Evolutionary conservation across 37 sponge, comb jelly and placozoan genomes (phyloP).

Genomic region (Lycopodina hypogea): DNA sequence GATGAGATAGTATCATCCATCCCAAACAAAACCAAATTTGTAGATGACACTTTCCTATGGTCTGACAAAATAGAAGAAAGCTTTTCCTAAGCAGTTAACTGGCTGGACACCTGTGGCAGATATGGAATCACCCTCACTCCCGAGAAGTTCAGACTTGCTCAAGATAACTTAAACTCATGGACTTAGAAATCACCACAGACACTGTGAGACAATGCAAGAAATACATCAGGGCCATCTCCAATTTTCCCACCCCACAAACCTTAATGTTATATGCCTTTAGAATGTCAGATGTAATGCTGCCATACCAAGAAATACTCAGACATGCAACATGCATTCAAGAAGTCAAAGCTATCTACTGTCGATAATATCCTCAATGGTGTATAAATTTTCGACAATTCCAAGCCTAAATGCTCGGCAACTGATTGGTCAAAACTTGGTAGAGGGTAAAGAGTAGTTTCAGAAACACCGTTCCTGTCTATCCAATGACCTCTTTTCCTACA

Average conservation of each 20-base stretch:
- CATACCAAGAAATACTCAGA: constrained; percentile 38
- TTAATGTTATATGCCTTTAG: constrained; percentile 44
- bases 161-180: too few relatives aligned
- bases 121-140: too few relatives aligned
- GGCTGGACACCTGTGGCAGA: too few relatives aligned
- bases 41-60: too few relatives aligned
- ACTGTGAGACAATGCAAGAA: constrained; percentile 34
- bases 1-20: constrained; percentile 27
- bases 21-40: constrained; percentile 22
- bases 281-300: constrained; percentile 45
- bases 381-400: constrained; percentile 49
- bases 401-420: constrained; percentile 41
- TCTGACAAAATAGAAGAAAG: too few relatives aligned
- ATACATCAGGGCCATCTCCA: constrained; percentile 42
- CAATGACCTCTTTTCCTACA: constrained; percentile 20
- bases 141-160: too few relatives aligned
- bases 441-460: constrained; percentile 29
- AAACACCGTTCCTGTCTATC: constrained; percentile 25
- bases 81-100: too few relatives aligned
- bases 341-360: constrained; percentile 31
- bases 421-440: constrained; percentile 45
- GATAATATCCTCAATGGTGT: constrained; percentile 23
- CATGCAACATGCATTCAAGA: constrained; percentile 38
- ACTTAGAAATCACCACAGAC: too few relatives aligned
- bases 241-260: constrained; percentile 38